phyloP scores from a whole-genome alignment of 2,888 invertebrate species.

The Andrena bicolor region DNA sequence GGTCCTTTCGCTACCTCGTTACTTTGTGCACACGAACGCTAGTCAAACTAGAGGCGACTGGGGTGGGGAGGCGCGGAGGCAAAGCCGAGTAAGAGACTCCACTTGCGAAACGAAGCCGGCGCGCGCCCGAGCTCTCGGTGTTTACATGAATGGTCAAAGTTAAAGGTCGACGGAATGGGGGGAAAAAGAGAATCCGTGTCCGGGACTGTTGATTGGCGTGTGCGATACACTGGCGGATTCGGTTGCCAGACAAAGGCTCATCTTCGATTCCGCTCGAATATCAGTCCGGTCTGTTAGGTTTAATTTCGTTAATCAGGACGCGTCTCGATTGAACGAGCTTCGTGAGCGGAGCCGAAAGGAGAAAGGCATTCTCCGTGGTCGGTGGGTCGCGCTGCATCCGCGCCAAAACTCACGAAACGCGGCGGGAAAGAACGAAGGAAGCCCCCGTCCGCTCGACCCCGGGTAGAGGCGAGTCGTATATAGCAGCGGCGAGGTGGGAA shows the following conservation, averaged over 20 bases:
- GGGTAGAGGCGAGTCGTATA: slow-evolving; percentile 18
- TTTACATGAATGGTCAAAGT: not conserved
- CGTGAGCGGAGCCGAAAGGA: slow-evolving; percentile 70
- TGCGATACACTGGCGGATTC: slow-evolving; percentile 6
- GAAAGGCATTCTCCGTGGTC: slow-evolving; percentile 66
- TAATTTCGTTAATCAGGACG: slow-evolving; percentile 74
- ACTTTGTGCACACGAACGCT: no score
- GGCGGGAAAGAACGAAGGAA: slow-evolving; percentile 18
- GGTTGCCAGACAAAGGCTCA: slow-evolving; percentile 38
- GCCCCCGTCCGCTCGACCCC: not conserved
- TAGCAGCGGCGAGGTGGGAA: slow-evolving; percentile 69
- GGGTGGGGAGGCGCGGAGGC: no score
- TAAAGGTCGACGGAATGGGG: not conserved
- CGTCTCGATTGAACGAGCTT: slow-evolving; percentile 71
- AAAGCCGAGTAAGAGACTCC: no score
- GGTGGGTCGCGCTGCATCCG: slow-evolving; percentile 64
- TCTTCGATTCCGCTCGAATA: slow-evolving; percentile 65
- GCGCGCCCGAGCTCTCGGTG: no score
- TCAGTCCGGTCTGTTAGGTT: slow-evolving; percentile 67
- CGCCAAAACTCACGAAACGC: slow-evolving; percentile 65
- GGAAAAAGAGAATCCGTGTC: not conserved
- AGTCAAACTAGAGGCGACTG: no score
- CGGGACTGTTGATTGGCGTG: not conserved
- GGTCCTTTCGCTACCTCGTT: no score
- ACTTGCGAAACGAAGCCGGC: no score